Evolutionary conservation across 2,113 vertebrate genomes (phyloP), one percentile per base, ranked within the genome.

Genomic region (Baryphthengus martii): DNA sequence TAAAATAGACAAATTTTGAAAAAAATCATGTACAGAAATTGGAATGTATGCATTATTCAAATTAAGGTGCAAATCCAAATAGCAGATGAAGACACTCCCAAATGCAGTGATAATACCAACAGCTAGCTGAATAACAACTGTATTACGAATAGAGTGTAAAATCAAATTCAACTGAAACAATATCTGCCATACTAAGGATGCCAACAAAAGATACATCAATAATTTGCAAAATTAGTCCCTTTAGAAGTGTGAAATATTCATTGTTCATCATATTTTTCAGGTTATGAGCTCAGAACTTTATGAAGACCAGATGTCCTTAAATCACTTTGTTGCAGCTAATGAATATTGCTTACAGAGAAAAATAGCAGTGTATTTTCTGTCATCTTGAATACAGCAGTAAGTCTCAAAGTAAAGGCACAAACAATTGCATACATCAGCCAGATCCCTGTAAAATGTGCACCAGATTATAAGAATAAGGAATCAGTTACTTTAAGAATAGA

Each of bases 221-320:
- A 85, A 96, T 95, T 95, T 85, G 67, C 45, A 92, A 91, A 78
- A 93, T 79, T 65, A 68, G 9, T 56, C 59, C 74, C 45, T 78
- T 94, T 85, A 40, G 25, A 92, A 89, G 40, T 11, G 14, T 55
- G 63, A 92, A 91, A 82, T 89, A 79, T 23, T 68, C 77, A 78
- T 55, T 0, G 0, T 24, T 86, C 70, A 37, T 66, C 53, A 6
- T 28, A 45, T 70, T 76, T 85, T 85, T 35, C 72, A 91, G 66
- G 79, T 61, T 49, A 84, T 7, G 29, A 90, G 47, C 44, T 86
- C 93, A 84, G 56, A 94, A 50, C 45, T 74, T 90, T 33, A 83
- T 35, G 50, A 94, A 65, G 44, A 88, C 3, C 62, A 85, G 66
- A 77, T 67, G 80, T 95, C 63, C 94, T 79, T 77, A 81, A 89